A percentile compares a stretch with the other conserved stretches of the same genome.
Conservation (phyloP, 1,140 invertebrate species). For the Pectinophora gossypiella region DNA sequence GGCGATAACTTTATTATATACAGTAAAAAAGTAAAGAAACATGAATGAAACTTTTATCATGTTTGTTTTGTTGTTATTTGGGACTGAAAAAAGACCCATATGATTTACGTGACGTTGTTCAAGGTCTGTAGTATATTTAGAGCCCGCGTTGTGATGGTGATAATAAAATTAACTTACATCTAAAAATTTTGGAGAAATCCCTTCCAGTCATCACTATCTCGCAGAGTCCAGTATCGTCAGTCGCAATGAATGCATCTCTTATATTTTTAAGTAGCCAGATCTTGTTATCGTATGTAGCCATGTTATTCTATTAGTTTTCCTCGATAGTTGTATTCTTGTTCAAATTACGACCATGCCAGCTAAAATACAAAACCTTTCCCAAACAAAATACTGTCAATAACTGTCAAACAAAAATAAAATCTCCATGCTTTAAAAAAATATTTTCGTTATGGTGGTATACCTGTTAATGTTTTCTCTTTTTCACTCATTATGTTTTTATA, state of each 20-base stretch:
- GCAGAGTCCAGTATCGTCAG: slow-evolving; percentile 91
- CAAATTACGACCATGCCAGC: slow-evolving; percentile 1
- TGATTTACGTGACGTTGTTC: no score
- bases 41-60: no score
- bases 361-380: not conserved
- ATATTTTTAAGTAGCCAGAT: slow-evolving; percentile 95
- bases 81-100: no score
- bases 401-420: not conserved
- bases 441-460: not conserved
- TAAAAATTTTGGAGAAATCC: slow-evolving; percentile 82
- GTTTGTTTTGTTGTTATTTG: no score
- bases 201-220: slow-evolving; percentile 88
- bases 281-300: slow-evolving; percentile 95
- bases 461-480: not conserved
- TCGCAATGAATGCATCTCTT: slow-evolving; percentile 95
- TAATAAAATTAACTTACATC: not conserved
- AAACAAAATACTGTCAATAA: not conserved
- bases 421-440: not conserved
- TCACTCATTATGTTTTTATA: not conserved
- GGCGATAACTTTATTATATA: no score
- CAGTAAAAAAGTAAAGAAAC: no score
- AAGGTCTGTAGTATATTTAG: no score
- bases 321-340: not conserved
- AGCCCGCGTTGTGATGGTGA: no score
- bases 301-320: slow-evolving; percentile 47